Conservation (phyloP, 2,797 vertebrate species). For the Acipenser transmontanus region DNA sequence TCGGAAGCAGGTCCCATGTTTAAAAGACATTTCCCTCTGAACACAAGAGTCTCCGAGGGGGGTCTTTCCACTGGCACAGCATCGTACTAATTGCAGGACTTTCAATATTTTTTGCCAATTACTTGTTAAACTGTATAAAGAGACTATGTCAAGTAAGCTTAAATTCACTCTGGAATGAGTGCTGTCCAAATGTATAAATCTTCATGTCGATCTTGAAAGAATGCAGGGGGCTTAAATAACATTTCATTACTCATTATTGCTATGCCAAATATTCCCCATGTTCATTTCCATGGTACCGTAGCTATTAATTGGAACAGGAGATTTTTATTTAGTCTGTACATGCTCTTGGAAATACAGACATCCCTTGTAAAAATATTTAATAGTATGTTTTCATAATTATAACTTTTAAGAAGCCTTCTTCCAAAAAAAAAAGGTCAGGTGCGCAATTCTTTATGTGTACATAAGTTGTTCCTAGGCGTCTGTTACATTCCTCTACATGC, state of each 20-base stretch:
- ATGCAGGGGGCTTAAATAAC: slow-evolving; percentile 9
- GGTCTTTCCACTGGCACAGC: slow-evolving; percentile 9
- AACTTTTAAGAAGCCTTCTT: background rate
- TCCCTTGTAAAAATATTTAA: background rate
- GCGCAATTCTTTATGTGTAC: no score
- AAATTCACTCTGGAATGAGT: background rate
- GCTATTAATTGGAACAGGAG: background rate
- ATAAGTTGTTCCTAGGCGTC: no score
- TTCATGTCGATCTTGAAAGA: slow-evolving; percentile 7
- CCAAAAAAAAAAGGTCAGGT: no score
- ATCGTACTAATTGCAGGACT: background rate
- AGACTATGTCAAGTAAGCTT: slow-evolving; percentile 2
- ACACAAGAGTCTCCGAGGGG: background rate
- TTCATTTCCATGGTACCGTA: slow-evolving; percentile 2
- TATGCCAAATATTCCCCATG: slow-evolving; percentile 5
- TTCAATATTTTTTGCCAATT: background rate
- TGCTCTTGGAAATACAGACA: slow-evolving; percentile 5
- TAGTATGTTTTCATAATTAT: background rate
- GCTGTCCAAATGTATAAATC: slow-evolving; percentile 7
- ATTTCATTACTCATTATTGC: slow-evolving; percentile 13
- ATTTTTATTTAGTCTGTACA: background rate
- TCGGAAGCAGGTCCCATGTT: background rate
- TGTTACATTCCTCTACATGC: no score
- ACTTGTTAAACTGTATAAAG: background rate
- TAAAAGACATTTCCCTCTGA: slow-evolving; percentile 1